These are phyloP conservation scores for Mactra quadrangularis DNA, from an alignment of 1,140 invertebrate genomes.

Conservation along the genomic window DNA sequence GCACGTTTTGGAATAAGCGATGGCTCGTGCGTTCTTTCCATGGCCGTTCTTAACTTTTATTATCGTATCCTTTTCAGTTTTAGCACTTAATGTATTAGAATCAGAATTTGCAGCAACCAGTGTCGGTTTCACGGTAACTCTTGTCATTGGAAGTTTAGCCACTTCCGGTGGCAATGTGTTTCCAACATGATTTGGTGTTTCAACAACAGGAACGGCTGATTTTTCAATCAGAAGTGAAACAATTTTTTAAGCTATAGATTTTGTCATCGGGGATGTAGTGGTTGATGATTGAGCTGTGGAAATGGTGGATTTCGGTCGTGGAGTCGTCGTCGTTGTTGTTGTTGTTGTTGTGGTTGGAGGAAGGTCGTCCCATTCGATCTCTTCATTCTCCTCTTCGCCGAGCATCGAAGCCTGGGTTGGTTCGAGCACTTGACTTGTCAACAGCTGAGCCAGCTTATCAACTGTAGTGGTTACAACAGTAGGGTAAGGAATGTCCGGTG, in stretches of 20 bases:
- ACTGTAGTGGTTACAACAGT: neutral
- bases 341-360: constrained; percentile 7
- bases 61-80: no score
- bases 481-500: constrained; percentile 11
- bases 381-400: constrained; percentile 1
- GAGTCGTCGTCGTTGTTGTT: neutral
- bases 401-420: neutral
- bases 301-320: neutral
- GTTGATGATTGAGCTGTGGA: neutral
- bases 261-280: neutral
- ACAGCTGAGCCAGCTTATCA: neutral
- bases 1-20: no score
- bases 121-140: no score
- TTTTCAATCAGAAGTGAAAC: neutral
- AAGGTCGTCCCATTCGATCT: neutral
- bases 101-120: no score
- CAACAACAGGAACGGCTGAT: neutral
- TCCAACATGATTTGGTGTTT: no score
- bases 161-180: no score
- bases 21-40: no score
- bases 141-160: no score
- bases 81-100: no score
- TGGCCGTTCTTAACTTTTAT: no score
- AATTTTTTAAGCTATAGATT: constrained; percentile 18
- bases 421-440: neutral